These are phyloP conservation scores for Trichosurus vulpecula DNA, from an alignment of 2,797 vertebrate genomes.

Conservation along the genomic window DNA sequence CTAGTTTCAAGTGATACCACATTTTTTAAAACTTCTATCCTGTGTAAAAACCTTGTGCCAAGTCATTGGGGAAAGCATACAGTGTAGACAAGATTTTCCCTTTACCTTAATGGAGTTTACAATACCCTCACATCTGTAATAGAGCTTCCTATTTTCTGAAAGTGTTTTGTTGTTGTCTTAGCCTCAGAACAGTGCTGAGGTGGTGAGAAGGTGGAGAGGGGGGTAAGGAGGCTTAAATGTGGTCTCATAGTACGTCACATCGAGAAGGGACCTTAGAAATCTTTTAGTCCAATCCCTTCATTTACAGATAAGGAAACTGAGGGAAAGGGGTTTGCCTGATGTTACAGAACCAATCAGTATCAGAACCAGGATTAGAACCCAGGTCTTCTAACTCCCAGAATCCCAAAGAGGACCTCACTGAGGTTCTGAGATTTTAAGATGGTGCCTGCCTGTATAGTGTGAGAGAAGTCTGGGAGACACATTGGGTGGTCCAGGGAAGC, in stretches of 20 bases:
- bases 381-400: not conserved
- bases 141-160: not conserved
- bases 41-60: not conserved
- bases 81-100: not conserved
- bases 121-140: not conserved
- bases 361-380: not conserved
- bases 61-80: not conserved
- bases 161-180: no score
- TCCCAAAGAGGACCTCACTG: not conserved
- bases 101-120: no score
- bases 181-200: no score
- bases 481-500: not conserved
- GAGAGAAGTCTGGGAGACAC: not conserved
- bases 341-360: not conserved
- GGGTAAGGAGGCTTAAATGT: no score
- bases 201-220: no score
- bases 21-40: not conserved
- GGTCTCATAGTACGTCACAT: not conserved
- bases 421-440: not conserved
- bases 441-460: not conserved
- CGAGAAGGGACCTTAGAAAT: not conserved
- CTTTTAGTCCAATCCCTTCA: not conserved
- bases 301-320: not conserved
- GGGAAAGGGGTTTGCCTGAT: not conserved
- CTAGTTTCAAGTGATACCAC: not conserved